Evolutionary conservation across 2,888 invertebrate species (phyloP).

Genomic region (Stenchaetothrips biformis): DNA sequence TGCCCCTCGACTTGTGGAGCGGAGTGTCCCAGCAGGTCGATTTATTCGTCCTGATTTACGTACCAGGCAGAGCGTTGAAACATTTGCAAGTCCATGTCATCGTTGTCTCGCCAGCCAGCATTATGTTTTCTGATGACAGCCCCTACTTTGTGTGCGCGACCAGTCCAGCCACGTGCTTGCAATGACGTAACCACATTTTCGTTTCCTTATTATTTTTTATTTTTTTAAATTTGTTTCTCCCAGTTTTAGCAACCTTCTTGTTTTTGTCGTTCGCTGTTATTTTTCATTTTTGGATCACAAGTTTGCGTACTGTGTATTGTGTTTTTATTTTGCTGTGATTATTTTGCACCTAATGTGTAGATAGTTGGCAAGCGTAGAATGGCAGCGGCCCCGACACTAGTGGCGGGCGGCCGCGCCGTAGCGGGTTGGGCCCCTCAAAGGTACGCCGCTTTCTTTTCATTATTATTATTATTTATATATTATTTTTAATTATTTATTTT

Average conservation of each 20-base stretch:
- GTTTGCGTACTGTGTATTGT: conserved; percentile 32
- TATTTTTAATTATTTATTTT: no score
- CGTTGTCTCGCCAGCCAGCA: not conserved
- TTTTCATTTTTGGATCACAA: conserved; percentile 28
- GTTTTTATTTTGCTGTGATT: conserved; percentile 29
- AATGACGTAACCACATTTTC: not conserved
- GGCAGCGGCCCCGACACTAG: no score
- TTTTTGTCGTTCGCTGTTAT: conserved; percentile 35
- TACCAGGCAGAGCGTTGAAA: not conserved
- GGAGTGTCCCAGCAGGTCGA: not conserved
- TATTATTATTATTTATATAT: no score
- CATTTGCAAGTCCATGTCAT: not conserved
- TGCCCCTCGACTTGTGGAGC: no score
- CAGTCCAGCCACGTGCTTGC: not conserved
- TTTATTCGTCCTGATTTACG: not conserved
- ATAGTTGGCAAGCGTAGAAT: not conserved
- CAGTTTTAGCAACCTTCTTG: conserved; percentile 38
- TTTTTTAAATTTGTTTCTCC: conserved; percentile 33
- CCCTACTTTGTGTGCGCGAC: not conserved
- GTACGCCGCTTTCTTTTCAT: no score
- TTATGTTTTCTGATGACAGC: not conserved
- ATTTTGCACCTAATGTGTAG: conserved; percentile 27
- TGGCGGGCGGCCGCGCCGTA: no score
- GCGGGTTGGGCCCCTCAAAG: no score
- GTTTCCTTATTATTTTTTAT: conserved; percentile 29